Conservation (phyloP, 2,797 vertebrate genomes). For the Cygnus olor region DNA sequence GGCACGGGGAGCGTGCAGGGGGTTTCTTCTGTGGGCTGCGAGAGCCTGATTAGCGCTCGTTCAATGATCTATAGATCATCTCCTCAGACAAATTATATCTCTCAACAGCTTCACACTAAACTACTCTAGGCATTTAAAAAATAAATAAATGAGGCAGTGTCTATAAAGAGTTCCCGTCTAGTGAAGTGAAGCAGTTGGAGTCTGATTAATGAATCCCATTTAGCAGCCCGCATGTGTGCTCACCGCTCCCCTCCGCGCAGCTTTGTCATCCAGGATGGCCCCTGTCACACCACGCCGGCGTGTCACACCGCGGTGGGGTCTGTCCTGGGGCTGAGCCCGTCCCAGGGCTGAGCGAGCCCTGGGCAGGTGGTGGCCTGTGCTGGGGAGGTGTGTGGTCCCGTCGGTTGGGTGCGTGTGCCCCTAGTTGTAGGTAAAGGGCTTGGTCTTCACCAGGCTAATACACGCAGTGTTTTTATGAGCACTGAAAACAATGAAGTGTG, state of each 20-base stretch:
- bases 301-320: too few relatives aligned
- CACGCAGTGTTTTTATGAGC: not conserved
- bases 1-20: not conserved
- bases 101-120: conserved; percentile 44
- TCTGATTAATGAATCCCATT: conserved; percentile 48
- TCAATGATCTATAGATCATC: conserved; percentile 41
- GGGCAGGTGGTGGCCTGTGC: accelerated
- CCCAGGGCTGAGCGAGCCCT: accelerated
- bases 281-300: not conserved
- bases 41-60: conserved; percentile 8
- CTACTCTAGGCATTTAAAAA: conserved; percentile 66
- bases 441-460: not conserved
- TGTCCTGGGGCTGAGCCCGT: accelerated
- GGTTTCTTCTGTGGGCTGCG: not conserved
- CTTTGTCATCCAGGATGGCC: not conserved
- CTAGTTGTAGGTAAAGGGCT: accelerated
- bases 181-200: conserved; percentile 40
- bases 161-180: conserved; percentile 23
- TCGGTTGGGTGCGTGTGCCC: accelerated
- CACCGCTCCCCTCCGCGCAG: accelerated
- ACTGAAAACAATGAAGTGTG: not conserved
- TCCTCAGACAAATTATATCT: conserved; percentile 52
- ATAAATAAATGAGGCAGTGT: conserved; percentile 59
- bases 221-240: not conserved
- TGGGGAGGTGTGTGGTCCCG: accelerated